Conservation (phyloP, 1,140 invertebrate genomes). For the Lethrus apterus region DNA sequence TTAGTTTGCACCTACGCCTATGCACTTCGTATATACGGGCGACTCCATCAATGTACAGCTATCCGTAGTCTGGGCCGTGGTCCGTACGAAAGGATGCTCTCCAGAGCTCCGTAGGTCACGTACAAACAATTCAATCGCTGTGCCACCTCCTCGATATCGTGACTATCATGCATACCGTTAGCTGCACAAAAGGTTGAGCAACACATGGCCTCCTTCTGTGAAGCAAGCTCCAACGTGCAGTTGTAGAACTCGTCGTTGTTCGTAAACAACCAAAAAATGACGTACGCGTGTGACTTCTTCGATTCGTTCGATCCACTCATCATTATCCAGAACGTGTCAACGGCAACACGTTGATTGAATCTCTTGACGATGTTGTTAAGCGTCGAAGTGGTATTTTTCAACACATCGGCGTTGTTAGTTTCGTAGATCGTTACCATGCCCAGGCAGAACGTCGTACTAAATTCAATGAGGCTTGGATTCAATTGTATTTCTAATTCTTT, state of each 20-base stretch:
- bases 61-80: constrained; percentile 30
- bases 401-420: constrained; percentile 23
- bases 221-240: constrained; percentile 32
- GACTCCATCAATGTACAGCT: constrained; percentile 32
- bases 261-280: constrained; percentile 33
- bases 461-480: constrained; percentile 22
- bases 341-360: constrained; percentile 26
- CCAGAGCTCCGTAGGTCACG: constrained; percentile 26
- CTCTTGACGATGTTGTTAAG: constrained; percentile 25
- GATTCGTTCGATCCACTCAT: constrained; percentile 27
- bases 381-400: constrained; percentile 20
- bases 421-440: constrained; percentile 32
- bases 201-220: constrained; percentile 26
- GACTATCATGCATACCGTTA: constrained; percentile 26
- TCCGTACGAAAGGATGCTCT: constrained; percentile 28
- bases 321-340: constrained; percentile 36
- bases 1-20: neutral
- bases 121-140: constrained; percentile 29
- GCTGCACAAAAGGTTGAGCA: constrained; percentile 31
- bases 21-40: neutral
- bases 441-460: constrained; percentile 24
- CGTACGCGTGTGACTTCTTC: constrained; percentile 19
- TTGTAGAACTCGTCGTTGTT: constrained; percentile 29
- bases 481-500: constrained; percentile 26
- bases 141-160: constrained; percentile 23